A percentile compares a stretch with the other conserved stretches of the same genome.
These are phyloP conservation scores for Drosophila baimaii DNA, from an alignment of 1,140 invertebrate genomes.

Conservation along the genomic window DNA sequence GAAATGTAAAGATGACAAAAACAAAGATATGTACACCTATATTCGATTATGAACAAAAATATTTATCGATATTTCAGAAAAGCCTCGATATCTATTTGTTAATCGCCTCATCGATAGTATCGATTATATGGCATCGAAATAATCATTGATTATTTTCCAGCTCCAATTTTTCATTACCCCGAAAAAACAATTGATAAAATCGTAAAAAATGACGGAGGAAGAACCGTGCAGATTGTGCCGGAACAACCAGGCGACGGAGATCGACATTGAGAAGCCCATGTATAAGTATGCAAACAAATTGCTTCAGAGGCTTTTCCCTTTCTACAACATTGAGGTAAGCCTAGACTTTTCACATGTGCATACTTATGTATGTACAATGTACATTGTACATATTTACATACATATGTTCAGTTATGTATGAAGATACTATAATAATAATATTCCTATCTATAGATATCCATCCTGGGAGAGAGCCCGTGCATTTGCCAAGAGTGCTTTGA, in stretches of 20 bases:
- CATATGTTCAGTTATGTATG: too few relatives aligned
- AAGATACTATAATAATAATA: not conserved
- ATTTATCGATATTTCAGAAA: not conserved
- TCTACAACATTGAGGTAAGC: conserved; percentile 46
- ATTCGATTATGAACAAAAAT: too few relatives aligned
- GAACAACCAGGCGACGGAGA: not conserved
- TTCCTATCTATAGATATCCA: not conserved
- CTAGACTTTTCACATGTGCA: too few relatives aligned
- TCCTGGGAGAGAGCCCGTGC: conserved; percentile 8
- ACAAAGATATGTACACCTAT: too few relatives aligned
- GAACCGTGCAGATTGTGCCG: conserved; percentile 26
- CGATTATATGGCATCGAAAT: not conserved
- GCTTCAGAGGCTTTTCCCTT: conserved; percentile 26
- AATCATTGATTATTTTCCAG: conserved; percentile 23
- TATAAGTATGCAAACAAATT: conserved; percentile 21
- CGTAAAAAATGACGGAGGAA: not conserved
- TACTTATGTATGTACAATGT: too few relatives aligned
- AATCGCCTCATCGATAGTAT: conserved; percentile 16
- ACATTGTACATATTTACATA: not conserved
- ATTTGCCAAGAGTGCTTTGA: conserved; percentile 19
- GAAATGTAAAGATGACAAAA: too few relatives aligned
- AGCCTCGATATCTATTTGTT: conserved; percentile 1
- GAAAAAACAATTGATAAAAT: not conserved
- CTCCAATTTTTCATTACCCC: not conserved
- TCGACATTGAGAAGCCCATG: conserved; percentile 12